Evolutionary conservation across 2,113 vertebrate genomes (phyloP), one percentile per base, ranked within the genome.

Genomic region (Tyrannus savana): DNA sequence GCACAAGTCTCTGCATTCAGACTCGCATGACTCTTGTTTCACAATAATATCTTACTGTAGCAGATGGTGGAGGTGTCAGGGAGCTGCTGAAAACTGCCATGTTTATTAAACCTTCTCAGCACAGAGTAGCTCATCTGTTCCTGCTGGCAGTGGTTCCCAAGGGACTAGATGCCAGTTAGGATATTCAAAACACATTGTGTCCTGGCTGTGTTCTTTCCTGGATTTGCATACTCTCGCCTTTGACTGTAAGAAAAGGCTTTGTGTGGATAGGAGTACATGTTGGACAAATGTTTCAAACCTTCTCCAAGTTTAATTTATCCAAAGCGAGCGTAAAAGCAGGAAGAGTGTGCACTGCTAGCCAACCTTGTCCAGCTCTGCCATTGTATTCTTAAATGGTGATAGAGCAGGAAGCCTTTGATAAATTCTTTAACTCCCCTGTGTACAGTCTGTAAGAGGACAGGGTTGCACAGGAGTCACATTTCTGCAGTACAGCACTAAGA

Each of bases 71-170:
- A 94, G 71, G 82, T 94, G 87, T 90, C 72, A 71, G 85, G 75
- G 87, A 94, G 78, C 91, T 94, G 93, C 82, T 94, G 94, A 93
- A 95, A 84, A 63, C 75, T 84, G 75, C 78, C 24, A 44, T 94
- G 60, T 91, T 94, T 95, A 69, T 89, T 90, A 71, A 86, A 67
- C 87, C 47, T 93, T 63, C 76, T 77, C 47, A 71, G 87, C 35
- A 42, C 49, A 92, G 88, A 73, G 63, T 25, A 69, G 55, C 84
- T 95, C 78, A 93, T 94, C 94, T 94, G 86, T 84, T 95, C 66
- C 74, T 89, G 81, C 88, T 96, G 94, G 82, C 91, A 91, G 63
- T 31, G 31, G 17, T 15, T 82, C 91, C 67, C 72, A 42, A 77
- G 85, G 78, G 91, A 85, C 49, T 80, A 58, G 87, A 84, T 90